A percentile compares a stretch with the other conserved stretches of the same genome.
These are phyloP conservation scores for Myoxocephalus aenaeus DNA, from an alignment of 2,797 vertebrate genomes.

Conservation along the genomic window DNA sequence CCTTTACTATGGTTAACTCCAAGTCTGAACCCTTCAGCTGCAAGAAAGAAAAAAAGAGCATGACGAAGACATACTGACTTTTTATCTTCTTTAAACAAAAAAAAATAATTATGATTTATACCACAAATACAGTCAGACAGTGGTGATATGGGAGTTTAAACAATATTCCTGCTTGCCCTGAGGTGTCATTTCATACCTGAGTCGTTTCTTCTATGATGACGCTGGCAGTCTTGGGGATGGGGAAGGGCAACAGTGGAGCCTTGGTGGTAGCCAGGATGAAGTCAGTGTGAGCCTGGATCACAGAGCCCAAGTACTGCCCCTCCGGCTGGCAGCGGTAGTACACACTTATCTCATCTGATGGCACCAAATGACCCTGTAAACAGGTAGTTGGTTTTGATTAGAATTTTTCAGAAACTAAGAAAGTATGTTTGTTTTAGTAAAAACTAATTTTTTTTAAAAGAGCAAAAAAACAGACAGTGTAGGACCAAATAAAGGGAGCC, in stretches of 20 bases:
- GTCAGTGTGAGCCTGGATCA: slow-evolving; percentile 90
- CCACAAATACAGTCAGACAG: neutral
- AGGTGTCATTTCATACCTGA: slow-evolving; percentile 82
- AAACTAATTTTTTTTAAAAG: slow-evolving; percentile 26
- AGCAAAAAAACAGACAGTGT: slow-evolving; percentile 36
- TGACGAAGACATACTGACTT: neutral
- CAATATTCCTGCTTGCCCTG: neutral
- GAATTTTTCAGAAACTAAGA: neutral
- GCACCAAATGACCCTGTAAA: slow-evolving; percentile 91
- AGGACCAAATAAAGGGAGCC: slow-evolving; percentile 51
- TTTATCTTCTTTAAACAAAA: neutral
- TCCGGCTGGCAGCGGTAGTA: slow-evolving; percentile 89
- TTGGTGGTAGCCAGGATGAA: slow-evolving; percentile 96
- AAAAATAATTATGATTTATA: neutral
- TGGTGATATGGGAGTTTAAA: neutral
- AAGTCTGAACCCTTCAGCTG: slow-evolving; percentile 95
- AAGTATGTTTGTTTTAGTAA: neutral
- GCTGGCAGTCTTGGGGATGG: slow-evolving; percentile 84
- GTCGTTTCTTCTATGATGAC: slow-evolving; percentile 93
- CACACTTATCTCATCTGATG: slow-evolving; percentile 94
- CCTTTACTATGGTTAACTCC: slow-evolving; percentile 91
- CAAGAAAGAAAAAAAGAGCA: slow-evolving; percentile 27
- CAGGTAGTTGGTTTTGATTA: neutral
- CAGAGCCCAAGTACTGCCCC: slow-evolving; percentile 90
- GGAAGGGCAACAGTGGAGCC: slow-evolving; percentile 89